Evolutionary conservation across 2,888 invertebrate genomes (phyloP).

Genomic region (Selenia dentaria): DNA sequence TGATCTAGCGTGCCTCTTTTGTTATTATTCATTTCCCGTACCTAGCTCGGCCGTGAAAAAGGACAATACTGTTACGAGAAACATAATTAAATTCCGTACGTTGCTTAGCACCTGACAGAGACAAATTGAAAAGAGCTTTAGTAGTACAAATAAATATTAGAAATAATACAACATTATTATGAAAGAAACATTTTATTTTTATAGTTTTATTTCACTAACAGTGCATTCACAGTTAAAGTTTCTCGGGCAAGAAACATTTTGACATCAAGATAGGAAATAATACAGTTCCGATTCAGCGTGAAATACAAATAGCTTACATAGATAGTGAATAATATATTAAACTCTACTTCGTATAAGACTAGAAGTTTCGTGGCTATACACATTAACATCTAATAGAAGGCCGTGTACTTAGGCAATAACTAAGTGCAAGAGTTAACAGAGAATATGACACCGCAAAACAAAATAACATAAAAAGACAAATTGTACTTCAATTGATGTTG

Average conservation of each 20-base stretch:
- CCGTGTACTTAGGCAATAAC: constrained; percentile 63
- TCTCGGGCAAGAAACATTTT: constrained; percentile 52
- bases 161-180: constrained; percentile 50
- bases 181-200: constrained; percentile 80
- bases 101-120: no score
- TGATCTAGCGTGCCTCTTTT: no score
- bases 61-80: no score
- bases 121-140: no score
- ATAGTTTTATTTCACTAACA: constrained; percentile 67
- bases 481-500: no score
- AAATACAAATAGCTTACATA: constrained; percentile 65
- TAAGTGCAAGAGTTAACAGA: constrained; percentile 1
- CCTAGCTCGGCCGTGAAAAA: no score
- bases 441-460: constrained; percentile 13
- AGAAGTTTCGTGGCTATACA: constrained; percentile 50
- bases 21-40: no score
- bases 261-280: constrained; percentile 41
- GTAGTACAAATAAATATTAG: no score
- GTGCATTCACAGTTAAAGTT: constrained; percentile 76
- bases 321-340: constrained; percentile 9
- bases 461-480: no score
- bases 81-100: no score
- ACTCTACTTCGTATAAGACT: constrained; percentile 44
- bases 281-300: constrained; percentile 62
- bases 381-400: constrained; percentile 60